Conservation (phyloP, 2,888 invertebrate genomes). For the Pachymerium ferrugineum region DNA sequence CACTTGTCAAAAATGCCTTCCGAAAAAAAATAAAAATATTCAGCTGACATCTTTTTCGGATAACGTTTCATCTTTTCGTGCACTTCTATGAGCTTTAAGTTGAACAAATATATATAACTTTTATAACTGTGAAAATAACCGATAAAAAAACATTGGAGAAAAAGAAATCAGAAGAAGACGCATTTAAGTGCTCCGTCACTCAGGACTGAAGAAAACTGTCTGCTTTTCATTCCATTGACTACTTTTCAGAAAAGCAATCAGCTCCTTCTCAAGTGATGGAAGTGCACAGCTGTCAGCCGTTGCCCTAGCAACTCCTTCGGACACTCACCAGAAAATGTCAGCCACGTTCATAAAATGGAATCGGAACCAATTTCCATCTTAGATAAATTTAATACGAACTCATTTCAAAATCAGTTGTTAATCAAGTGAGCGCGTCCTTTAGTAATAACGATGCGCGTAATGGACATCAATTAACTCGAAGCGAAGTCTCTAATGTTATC, state of each 20-base stretch:
- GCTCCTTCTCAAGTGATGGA: constrained; percentile 23
- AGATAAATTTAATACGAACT: constrained; percentile 9
- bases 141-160: too few relatives aligned
- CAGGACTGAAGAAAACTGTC: neutral
- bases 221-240: constrained; percentile 14
- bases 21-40: neutral
- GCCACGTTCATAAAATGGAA: neutral
- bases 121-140: neutral
- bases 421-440: neutral
- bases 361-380: neutral
- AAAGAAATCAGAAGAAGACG: too few relatives aligned
- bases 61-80: too few relatives aligned
- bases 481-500: neutral
- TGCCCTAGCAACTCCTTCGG: constrained; percentile 4
- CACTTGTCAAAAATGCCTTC: constrained; percentile 1
- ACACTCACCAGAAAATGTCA: constrained; percentile 14
- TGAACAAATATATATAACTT: neutral
- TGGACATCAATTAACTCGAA: constrained; percentile 6
- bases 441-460: neutral
- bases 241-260: constrained; percentile 24
- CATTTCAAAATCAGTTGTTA: neutral
- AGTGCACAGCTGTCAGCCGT: constrained; percentile 22
- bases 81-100: too few relatives aligned
- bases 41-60: neutral
- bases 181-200: neutral